Evolutionary conservation across 2,113 vertebrate species (phyloP).

Genomic region (Chamaetylas fuelleborni): DNA sequence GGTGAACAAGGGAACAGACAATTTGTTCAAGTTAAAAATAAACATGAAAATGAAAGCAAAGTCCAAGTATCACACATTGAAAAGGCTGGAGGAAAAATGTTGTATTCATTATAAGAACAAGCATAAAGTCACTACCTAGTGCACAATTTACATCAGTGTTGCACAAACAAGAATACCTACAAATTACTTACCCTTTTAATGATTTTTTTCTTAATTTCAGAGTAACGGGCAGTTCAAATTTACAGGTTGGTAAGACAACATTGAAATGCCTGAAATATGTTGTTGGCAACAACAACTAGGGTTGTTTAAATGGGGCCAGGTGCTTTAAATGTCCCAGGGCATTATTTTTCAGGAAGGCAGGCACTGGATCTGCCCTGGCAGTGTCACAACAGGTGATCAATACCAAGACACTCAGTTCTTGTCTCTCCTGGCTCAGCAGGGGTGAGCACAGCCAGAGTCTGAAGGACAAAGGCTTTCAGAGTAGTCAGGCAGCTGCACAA

Average conservation of each 20-base stretch:
- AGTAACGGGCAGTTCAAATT: background rate
- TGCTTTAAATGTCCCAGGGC: background rate
- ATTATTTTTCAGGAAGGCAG: background rate
- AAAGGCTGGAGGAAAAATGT: background rate
- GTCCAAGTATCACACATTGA: background rate
- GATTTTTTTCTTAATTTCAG: background rate
- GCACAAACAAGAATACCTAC: background rate
- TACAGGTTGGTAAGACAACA: background rate
- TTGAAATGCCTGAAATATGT: background rate
- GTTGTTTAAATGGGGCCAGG: background rate
- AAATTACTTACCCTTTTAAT: background rate
- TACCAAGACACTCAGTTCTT: background rate
- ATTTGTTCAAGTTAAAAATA: background rate
- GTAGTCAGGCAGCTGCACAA: background rate
- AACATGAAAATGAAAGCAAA: background rate
- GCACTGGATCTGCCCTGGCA: background rate
- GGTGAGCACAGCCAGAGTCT: background rate
- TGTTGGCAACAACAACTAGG: background rate
- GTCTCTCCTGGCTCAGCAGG: background rate
- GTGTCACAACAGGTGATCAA: background rate
- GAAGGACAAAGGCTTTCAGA: background rate
- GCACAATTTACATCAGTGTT: background rate
- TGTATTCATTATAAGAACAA: background rate
- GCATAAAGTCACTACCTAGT: background rate
- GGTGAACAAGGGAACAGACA: background rate